Conservation (phyloP, 2,797 vertebrate species). For the Mus minutoides region DNA sequence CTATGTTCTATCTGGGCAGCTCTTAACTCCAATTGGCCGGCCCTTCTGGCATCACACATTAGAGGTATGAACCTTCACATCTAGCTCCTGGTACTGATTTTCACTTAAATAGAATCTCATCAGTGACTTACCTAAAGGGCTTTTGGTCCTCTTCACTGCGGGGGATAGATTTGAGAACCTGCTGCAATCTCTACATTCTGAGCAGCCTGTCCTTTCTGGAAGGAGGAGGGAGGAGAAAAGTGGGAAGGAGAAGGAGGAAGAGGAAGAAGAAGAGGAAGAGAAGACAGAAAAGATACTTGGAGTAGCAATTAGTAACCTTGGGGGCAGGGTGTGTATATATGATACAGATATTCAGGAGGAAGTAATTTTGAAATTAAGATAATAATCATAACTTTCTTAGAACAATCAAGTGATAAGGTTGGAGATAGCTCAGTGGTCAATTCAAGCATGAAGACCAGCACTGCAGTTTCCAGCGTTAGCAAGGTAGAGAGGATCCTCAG, state of each 20-base stretch:
- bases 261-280: background rate
- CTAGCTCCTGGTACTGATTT: background rate
- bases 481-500: background rate
- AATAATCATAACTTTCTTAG: constrained; percentile 26
- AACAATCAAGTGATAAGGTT: background rate
- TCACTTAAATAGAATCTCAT: constrained; percentile 18
- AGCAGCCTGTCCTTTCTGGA: background rate
- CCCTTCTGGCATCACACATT: background rate
- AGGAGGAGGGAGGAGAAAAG: background rate
- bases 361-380: constrained; percentile 55
- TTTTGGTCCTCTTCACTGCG: background rate
- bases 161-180: background rate
- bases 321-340: background rate
- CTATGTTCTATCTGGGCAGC: background rate
- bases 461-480: no score
- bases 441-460: background rate
- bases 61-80: background rate
- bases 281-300: background rate
- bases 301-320: background rate
- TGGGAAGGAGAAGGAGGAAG: background rate
- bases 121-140: background rate
- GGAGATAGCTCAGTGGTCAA: background rate
- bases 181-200: background rate
- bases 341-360: constrained; percentile 50
- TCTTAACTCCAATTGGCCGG: background rate